These are phyloP conservation scores for Dicycla oo DNA, from an alignment of 2,888 invertebrate genomes.

Conservation along the genomic window DNA sequence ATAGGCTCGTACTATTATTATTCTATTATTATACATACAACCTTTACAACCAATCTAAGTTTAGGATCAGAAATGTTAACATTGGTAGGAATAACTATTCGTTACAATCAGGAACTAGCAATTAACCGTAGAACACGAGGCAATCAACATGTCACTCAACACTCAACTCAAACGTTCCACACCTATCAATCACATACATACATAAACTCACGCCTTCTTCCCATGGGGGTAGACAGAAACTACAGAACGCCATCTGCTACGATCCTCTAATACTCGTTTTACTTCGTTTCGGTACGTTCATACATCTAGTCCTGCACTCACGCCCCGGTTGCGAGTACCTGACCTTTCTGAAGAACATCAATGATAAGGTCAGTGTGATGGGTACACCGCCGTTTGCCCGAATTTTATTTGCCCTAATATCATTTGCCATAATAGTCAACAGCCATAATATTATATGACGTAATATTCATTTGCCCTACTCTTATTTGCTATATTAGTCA, in stretches of 20 bases:
- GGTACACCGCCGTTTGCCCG: too few species aligned
- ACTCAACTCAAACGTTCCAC: neutral
- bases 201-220: neutral
- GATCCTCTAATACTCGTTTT: neutral
- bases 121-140: neutral
- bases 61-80: too few species aligned
- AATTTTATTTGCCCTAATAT: too few species aligned
- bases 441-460: too few species aligned
- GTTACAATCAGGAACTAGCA: neutral
- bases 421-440: too few species aligned
- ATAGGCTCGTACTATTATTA: too few species aligned
- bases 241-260: neutral
- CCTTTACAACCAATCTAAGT: too few species aligned
- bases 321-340: neutral
- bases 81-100: neutral
- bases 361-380: too few species aligned
- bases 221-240: neutral
- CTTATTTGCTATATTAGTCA: too few species aligned
- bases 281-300: neutral
- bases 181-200: neutral
- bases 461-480: too few species aligned
- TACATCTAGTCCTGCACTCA: neutral
- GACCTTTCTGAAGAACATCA: neutral
- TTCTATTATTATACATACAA: too few species aligned
- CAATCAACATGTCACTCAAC: slow-evolving; percentile 3